phyloP scores from a whole-genome alignment of 1,140 invertebrate genomes.

The Proctacanthus coquilletti region DNA sequence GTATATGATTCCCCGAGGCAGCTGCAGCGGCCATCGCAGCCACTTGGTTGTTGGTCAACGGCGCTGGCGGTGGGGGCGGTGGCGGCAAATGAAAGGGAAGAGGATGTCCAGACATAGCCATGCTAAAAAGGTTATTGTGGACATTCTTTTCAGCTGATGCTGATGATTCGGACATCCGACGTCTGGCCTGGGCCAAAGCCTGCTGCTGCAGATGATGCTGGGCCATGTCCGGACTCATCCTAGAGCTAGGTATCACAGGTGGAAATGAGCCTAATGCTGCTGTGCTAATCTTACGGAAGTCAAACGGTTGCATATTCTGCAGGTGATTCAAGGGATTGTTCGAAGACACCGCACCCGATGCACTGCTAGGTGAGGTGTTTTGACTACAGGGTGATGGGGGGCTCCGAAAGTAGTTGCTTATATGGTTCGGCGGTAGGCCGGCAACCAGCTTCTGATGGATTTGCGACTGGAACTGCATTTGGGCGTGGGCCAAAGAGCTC shows the following conservation, averaged over 20 bases:
- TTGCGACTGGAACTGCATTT: constrained; percentile 37
- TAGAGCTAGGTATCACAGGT: constrained; percentile 11
- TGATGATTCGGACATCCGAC: constrained; percentile 32
- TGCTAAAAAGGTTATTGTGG: constrained; percentile 38
- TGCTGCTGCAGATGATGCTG: constrained; percentile 18
- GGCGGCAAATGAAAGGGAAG: constrained; percentile 45
- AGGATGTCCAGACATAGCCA: constrained; percentile 39
- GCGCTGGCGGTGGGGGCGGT: constrained; percentile 37
- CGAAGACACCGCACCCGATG: constrained; percentile 31
- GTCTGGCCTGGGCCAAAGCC: constrained; percentile 25
- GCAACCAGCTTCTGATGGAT: constrained; percentile 32
- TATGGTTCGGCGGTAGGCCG: constrained; percentile 31
- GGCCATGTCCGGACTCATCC: constrained; percentile 26
- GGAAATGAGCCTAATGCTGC: constrained; percentile 28
- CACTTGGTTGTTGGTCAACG: constrained; percentile 32
- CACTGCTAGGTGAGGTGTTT: constrained; percentile 18
- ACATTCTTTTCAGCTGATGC: constrained; percentile 16
- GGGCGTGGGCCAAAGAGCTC: constrained; percentile 35
- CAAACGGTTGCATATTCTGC: constrained; percentile 90
- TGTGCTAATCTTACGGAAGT: constrained; percentile 63
- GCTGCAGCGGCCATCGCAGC: constrained; percentile 36
- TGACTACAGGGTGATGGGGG: constrained; percentile 22
- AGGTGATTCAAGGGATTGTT: constrained; percentile 68
- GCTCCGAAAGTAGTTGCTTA: constrained; percentile 31
- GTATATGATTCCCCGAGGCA: constrained; percentile 27